Conservation (phyloP, 2,113 vertebrate genomes). For the Sitta europaea region DNA sequence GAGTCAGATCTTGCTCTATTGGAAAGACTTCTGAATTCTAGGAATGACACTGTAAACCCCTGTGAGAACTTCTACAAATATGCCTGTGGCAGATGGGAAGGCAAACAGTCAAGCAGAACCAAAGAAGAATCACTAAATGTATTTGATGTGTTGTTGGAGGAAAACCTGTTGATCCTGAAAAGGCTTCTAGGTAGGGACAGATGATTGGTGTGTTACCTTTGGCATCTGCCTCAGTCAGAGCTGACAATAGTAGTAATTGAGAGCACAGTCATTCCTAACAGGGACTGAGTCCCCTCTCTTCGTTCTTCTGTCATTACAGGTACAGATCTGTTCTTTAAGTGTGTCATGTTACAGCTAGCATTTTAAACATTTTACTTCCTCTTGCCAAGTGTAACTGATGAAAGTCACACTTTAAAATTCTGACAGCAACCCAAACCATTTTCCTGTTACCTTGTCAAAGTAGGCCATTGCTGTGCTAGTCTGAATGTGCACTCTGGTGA, state of each 20-base stretch:
- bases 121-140: background rate
- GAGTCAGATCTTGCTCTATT: conserved; percentile 19
- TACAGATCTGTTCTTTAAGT: background rate
- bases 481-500: background rate
- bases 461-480: background rate
- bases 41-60: conserved; percentile 58
- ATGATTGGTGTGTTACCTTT: background rate
- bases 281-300: background rate
- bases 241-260: background rate
- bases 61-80: conserved; percentile 75
- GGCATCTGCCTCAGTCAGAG: background rate
- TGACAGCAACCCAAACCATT: background rate
- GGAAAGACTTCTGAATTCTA: conserved; percentile 43
- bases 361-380: background rate
- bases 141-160: conserved; percentile 60
- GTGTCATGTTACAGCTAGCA: background rate
- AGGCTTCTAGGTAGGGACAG: conserved; percentile 67
- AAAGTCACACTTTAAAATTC: background rate
- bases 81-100: conserved; percentile 60
- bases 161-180: conserved; percentile 66
- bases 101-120: background rate
- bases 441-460: background rate
- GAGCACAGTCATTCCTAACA: background rate
- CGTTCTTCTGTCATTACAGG: background rate
- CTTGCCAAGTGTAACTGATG: background rate